phyloP scores from a whole-genome alignment of 2,888 invertebrate species.

The Oegoconia quadripuncta region DNA sequence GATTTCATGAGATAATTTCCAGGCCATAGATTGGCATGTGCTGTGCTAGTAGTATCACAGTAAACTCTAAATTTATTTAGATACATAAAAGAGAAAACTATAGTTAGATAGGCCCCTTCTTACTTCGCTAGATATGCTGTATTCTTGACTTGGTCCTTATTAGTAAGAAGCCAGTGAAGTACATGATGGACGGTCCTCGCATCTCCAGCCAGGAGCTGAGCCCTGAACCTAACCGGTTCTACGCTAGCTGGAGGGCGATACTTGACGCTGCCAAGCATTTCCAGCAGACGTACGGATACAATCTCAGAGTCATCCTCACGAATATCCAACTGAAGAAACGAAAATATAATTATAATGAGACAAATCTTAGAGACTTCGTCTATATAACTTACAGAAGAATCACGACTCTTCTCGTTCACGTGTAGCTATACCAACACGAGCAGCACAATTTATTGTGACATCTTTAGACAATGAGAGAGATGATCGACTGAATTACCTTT shows the following conservation, averaged over 20 bases:
- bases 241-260: conserved; percentile 83
- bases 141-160: conserved; percentile 86
- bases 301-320: conserved; percentile 87
- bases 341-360: too few relatives aligned
- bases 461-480: too few relatives aligned
- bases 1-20: too few relatives aligned
- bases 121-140: conserved; percentile 91
- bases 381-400: too few relatives aligned
- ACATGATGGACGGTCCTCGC: conserved; percentile 87
- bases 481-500: conserved; percentile 72
- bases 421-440: too few relatives aligned
- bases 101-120: conserved; percentile 18
- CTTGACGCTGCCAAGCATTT: conserved; percentile 86
- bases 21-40: too few relatives aligned
- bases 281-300: conserved; percentile 85
- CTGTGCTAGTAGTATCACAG: too few relatives aligned
- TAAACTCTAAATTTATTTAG: neutral
- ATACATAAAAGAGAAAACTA: too few relatives aligned
- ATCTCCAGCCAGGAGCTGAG: conserved; percentile 81
- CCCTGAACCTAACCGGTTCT: conserved; percentile 63
- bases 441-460: too few relatives aligned
- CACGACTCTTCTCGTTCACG: neutral
- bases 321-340: conserved; percentile 81
- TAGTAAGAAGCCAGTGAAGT: conserved; percentile 87
- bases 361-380: too few relatives aligned